Conservation (phyloP, 2,797 vertebrate species). For the Paedocypris micromegethes region DNA sequence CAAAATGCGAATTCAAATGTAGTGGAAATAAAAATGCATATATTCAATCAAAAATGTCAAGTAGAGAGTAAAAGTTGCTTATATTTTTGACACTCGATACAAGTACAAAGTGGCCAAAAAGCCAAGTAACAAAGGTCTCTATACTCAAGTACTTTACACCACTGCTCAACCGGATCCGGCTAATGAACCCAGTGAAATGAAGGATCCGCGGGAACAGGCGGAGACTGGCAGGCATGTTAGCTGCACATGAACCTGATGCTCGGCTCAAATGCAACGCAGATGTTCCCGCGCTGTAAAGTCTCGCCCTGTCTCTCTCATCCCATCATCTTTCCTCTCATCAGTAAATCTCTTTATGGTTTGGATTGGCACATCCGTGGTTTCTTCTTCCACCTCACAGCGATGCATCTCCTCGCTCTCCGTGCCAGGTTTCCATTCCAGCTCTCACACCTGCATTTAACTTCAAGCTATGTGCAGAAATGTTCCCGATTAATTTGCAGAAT, state of each 20-base stretch:
- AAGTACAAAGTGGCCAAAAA: no score
- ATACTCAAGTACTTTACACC: no score
- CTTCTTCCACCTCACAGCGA: conserved; percentile 8
- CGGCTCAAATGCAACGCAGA: conserved; percentile 54
- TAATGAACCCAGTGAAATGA: no score
- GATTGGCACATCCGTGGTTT: conserved; percentile 20
- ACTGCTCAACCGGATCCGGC: no score
- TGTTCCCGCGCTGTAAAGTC: conserved; percentile 47
- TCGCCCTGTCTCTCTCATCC: not conserved
- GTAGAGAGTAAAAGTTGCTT: no score
- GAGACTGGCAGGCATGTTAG: not conserved
- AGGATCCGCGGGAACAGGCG: not conserved
- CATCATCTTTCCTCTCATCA: conserved; percentile 8
- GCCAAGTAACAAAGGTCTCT: no score
- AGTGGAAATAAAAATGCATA: no score
- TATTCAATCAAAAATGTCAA: no score
- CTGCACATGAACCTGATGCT: conserved; percentile 35
- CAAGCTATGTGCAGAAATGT: not conserved
- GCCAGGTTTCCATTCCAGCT: conserved; percentile 20
- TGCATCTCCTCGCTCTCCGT: conserved; percentile 4
- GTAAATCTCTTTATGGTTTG: conserved; percentile 24
- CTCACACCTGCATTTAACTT: conserved; percentile 26
- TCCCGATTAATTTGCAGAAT: no score
- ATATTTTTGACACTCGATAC: no score
- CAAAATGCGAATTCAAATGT: no score